These are phyloP conservation scores for Nesoenas mayeri DNA, from an alignment of 2,113 vertebrate genomes.

Conservation along the genomic window DNA sequence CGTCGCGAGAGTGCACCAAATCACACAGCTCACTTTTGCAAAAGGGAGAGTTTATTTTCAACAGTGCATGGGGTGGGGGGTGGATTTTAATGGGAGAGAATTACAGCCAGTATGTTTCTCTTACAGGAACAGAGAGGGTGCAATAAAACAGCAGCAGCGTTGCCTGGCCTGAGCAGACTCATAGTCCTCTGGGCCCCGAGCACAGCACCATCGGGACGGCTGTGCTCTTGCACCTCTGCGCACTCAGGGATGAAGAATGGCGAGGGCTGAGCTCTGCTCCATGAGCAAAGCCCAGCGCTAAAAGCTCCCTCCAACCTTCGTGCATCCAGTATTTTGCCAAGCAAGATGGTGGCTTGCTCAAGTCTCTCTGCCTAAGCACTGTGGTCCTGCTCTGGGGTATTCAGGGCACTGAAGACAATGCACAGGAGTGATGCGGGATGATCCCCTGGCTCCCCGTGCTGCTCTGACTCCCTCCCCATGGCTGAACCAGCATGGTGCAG, in stretches of 20 bases:
- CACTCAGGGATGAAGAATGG: neutral
- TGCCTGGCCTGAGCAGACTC: neutral
- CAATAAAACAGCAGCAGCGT: neutral
- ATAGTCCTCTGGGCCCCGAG: neutral
- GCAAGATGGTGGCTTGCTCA: neutral
- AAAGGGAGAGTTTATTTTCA: conserved; percentile 61
- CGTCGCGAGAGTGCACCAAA: neutral
- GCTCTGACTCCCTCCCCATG: neutral
- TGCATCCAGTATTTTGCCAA: neutral
- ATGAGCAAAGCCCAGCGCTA: neutral
- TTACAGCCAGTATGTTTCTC: conserved; percentile 31
- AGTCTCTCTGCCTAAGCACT: neutral
- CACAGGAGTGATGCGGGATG: neutral
- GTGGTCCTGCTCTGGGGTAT: neutral
- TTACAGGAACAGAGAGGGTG: conserved; percentile 7
- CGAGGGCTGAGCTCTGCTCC: neutral
- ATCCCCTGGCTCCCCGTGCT: neutral
- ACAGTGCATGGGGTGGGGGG: neutral
- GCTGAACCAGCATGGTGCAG: neutral
- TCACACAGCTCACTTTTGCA: conserved; percentile 26
- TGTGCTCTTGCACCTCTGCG: neutral
- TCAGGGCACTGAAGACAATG: neutral
- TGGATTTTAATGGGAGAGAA: neutral
- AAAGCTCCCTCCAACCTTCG: neutral
- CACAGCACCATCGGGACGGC: fast-evolving